Evolutionary conservation across 1,140 invertebrate genomes (phyloP).

Genomic region (Theocolax elegans): DNA sequence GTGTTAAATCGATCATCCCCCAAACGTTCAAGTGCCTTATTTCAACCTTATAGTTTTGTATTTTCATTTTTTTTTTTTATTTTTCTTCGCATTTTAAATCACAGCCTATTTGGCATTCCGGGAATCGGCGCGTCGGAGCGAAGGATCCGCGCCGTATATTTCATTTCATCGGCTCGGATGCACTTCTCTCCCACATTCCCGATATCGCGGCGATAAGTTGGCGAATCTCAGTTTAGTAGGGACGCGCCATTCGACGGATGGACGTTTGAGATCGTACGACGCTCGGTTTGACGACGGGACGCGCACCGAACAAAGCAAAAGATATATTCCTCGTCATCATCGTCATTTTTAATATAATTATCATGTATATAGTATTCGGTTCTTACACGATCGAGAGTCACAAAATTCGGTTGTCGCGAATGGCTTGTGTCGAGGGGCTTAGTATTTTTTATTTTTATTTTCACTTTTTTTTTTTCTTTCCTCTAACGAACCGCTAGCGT

Average conservation of each 20-base stretch:
- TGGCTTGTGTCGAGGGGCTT: constrained; percentile 13
- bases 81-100: no score
- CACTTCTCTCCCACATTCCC: not conserved
- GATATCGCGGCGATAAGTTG: not conserved
- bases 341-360: no score
- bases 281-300: constrained; percentile 1
- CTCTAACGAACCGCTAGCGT: not conserved
- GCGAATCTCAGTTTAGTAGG: no score
- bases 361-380: not conserved
- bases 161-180: not conserved
- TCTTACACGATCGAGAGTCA: constrained; percentile 2
- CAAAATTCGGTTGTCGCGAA: constrained; percentile 26
- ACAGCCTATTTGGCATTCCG: constrained; percentile 59
- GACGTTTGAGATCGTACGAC: no score
- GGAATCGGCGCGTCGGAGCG: constrained; percentile 3
- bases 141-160: not conserved
- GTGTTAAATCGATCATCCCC: no score
- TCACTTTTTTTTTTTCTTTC: no score
- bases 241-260: no score
- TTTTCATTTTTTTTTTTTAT: no score
- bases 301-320: no score
- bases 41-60: constrained; percentile 25
- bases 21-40: not conserved
- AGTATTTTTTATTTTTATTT: not conserved
- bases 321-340: no score